These are phyloP conservation scores for Drosophila macrospina DNA, from an alignment of 2,888 invertebrate species.

Conservation along the genomic window DNA sequence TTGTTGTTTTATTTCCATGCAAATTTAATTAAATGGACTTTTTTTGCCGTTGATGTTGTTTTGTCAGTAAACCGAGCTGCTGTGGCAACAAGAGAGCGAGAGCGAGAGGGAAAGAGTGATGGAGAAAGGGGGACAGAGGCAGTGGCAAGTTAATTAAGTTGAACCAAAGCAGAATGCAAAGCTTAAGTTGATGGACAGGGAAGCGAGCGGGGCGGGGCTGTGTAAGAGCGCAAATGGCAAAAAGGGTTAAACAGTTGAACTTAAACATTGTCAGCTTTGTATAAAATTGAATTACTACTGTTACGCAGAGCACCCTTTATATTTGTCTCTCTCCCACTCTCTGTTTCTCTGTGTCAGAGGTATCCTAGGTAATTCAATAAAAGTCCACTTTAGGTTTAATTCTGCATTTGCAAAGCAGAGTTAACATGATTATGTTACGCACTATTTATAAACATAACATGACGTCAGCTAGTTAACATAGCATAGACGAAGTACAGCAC, in stretches of 20 bases:
- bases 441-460: too few relatives aligned
- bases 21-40: slow-evolving; percentile 74
- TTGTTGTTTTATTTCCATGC: slow-evolving; percentile 53
- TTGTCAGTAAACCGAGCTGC: slow-evolving; percentile 60
- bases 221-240: slow-evolving; percentile 13
- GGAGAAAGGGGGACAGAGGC: slow-evolving; percentile 19
- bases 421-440: too few relatives aligned
- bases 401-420: too few relatives aligned
- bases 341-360: background rate
- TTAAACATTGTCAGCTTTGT: slow-evolving; percentile 18
- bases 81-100: slow-evolving; percentile 8
- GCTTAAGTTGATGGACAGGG: background rate
- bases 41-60: slow-evolving; percentile 52
- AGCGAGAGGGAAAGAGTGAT: background rate
- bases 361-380: background rate
- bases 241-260: slow-evolving; percentile 39
- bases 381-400: background rate
- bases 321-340: background rate
- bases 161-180: slow-evolving; percentile 39
- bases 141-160: slow-evolving; percentile 68
- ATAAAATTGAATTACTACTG: slow-evolving; percentile 32
- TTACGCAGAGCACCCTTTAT: background rate
- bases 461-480: too few relatives aligned
- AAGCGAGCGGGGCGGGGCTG: slow-evolving; percentile 23
- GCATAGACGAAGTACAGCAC: too few relatives aligned